Base-by-base conservation (phyloP, 2,888 invertebrate species). In the Altica lythri region DNA sequence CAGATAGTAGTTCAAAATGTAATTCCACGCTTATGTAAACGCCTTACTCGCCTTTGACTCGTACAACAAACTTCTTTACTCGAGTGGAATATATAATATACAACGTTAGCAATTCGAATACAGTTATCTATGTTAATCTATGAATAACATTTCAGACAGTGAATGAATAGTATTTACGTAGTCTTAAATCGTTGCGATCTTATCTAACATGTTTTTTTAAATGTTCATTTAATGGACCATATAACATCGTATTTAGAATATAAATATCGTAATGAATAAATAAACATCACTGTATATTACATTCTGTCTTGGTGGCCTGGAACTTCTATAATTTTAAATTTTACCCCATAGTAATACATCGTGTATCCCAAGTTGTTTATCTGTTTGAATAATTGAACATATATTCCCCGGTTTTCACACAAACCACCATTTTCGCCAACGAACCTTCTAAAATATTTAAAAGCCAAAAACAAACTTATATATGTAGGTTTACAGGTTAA, bases 361-460 rank as follows among this genome's bases (percentile, higher is more conserved):
- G 18, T 38, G 38, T 13, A 38, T 38, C 19, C 10, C 22, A 38
- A 38, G 9, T n/a, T 19, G 19, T 38, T 6, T 38, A 38, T 38
- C n/a, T 22, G 8, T 6, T 4, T 38, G 38, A 38, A 38, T 38
- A 19, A 10, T 38, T 38, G 18, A 38, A 18, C 12, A 38, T 19
- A 19, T 38, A 18, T 10, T 5, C 6, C 17, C 38, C 38, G 19
- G 10, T 4, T 38, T 38, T 3, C 4, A 18, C 38, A 19, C 38
- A 38, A 38, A 38, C 18, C 38, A 18, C 19, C 10, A 8, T 37
- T 37, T 13, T 17, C 37, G n/a, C 37, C 30, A 27, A 14, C 19
- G 9, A 19, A 38, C 38, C 38, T n/a, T 38, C 38, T 38, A 38
- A 38, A 38, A 38, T 38, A 38, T 38, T 16, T 12, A 38, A 38